phyloP scores from a whole-genome alignment of 2,797 vertebrate species.

The Acridotheres tristis region DNA sequence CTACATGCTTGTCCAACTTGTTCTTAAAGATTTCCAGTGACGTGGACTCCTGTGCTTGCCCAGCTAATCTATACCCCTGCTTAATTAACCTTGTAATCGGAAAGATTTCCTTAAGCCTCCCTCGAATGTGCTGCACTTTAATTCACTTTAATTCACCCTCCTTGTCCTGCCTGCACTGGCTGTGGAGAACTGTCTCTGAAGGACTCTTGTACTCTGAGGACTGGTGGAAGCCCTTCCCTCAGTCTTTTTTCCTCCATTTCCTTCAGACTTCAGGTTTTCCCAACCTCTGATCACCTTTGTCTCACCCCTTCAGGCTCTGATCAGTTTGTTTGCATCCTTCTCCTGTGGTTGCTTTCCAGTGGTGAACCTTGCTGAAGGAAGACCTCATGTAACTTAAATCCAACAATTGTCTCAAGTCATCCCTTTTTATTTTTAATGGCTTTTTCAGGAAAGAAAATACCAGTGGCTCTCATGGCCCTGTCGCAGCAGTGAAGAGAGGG shows the following conservation, averaged over 20 bases:
- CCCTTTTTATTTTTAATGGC: neutral
- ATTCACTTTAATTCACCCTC: neutral
- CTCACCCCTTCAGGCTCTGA: neutral
- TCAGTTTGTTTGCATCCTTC: neutral
- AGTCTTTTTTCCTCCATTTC: neutral
- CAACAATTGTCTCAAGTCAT: neutral
- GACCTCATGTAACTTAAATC: neutral
- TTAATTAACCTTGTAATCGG: constrained; percentile 22
- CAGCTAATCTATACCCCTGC: neutral
- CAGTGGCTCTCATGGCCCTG: too few species aligned
- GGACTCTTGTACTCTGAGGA: neutral
- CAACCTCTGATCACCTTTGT: accelerated
- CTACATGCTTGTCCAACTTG: neutral
- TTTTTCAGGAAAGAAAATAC: neutral
- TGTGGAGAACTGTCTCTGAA: neutral
- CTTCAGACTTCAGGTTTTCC: neutral
- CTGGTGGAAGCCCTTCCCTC: neutral
- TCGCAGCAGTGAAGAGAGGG: accelerated
- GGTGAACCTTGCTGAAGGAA: neutral
- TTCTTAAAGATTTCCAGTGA: constrained; percentile 23
- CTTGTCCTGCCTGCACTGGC: neutral
- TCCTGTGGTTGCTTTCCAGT: accelerated
- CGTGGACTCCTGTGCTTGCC: neutral
- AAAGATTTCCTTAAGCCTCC: neutral
- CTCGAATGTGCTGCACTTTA: neutral